A percentile compares a stretch with the other conserved stretches of the same genome.
These are phyloP conservation scores for Laterallus jamaicensis DNA, from an alignment of 2,113 vertebrate species.

Conservation along the genomic window DNA sequence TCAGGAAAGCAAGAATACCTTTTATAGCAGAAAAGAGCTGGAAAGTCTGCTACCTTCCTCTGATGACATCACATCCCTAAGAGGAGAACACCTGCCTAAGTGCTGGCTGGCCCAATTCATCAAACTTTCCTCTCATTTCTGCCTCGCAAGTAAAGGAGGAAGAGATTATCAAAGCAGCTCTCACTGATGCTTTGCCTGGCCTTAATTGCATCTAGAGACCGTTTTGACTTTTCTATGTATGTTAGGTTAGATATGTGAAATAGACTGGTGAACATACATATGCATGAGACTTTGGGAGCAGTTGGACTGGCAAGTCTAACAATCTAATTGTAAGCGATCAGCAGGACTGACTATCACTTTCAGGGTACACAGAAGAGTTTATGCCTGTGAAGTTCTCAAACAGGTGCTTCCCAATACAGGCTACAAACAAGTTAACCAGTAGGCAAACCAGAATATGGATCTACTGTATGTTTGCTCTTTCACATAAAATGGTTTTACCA, in stretches of 20 bases:
- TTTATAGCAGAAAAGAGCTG: neutral
- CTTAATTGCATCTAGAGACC: neutral
- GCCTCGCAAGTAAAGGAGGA: neutral
- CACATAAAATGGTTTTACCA: neutral
- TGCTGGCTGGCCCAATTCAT: fast-evolving
- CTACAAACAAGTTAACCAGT: neutral
- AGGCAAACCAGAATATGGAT: neutral
- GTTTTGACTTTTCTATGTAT: neutral
- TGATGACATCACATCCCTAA: neutral
- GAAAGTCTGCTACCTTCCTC: neutral
- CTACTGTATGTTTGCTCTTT: neutral
- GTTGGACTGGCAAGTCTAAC: neutral
- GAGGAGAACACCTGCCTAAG: neutral
- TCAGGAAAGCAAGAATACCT: neutral
- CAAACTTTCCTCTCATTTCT: neutral
- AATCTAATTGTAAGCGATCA: neutral
- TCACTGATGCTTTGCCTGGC: neutral
- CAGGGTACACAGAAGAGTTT: neutral
- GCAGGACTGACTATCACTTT: neutral
- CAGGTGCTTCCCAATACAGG: neutral
- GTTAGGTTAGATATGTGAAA: neutral
- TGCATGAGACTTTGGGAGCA: neutral
- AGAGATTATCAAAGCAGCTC: neutral
- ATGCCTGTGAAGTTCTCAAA: neutral
- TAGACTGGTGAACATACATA: neutral